Base-by-base conservation (phyloP, 2,888 invertebrate species). In the Caenorhabditis japonica region DNA sequence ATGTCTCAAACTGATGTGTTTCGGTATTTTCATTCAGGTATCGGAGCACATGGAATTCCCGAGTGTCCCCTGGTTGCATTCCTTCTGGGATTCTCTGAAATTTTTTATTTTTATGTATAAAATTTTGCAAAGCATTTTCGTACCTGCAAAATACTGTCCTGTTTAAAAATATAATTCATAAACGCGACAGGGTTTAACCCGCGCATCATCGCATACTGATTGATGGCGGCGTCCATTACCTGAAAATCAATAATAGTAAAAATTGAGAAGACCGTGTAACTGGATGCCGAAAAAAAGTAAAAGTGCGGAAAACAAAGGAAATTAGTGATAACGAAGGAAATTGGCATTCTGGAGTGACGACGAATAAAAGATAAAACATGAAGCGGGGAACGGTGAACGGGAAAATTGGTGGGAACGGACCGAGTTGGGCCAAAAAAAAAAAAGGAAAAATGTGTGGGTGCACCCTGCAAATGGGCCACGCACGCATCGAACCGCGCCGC, bases 141-240 rank as follows among this genome's bases (percentile, higher is more conserved):
- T 39, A 51, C 36, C 51, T 51, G 51, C 12, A 53, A n/a, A 27
- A 53, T 53, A n/a, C 27, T 53, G 30, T 53, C 53, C 1, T 4
- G 1, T 3, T 53, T 19, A 41, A 53, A 27, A 12, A 30, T 19
- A 27, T 2, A 27, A 12, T 17, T 53, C 17, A 17, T 5, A 12
- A 53, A 39, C 3, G 27, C 15, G 4, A 0, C 13, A 1, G 17
- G 1, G 0, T 19, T 13, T 2, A 19, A 4, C 13, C 5, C 4
- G 25, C 15, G 3, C 7, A 41, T 39, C 39, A 39, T 19, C 7
- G 3, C 15, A 19, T 39, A 7, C 39, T 19, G 17, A 8, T 15
- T 19, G 15, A 39, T 15, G 4, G n/a, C 10, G 7, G 15, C 39
- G 13, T 12, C 39, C 39, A 39, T 39, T 39, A 39, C 13, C 39